phyloP scores from a whole-genome alignment of 2,888 invertebrate genomes.

The Zaprionus lineosus region DNA sequence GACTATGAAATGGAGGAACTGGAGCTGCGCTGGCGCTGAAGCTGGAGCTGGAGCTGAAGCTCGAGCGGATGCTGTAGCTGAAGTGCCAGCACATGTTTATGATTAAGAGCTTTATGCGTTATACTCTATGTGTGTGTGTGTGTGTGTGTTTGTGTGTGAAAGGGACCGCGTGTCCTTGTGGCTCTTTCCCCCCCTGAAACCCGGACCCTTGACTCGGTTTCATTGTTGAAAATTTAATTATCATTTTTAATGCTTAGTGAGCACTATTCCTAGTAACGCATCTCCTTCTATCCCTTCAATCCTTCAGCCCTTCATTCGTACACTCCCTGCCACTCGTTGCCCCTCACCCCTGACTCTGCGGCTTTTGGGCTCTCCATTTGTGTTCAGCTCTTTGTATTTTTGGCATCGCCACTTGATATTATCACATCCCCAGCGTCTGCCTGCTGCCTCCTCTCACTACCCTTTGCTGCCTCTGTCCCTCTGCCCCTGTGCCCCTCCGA shows the following conservation, averaged over 20 bases:
- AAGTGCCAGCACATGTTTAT: slow-evolving; percentile 78
- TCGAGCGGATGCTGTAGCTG: no score
- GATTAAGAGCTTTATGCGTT: slow-evolving; percentile 71
- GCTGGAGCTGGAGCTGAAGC: slow-evolving; percentile 32
- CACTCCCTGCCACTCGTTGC: not conserved
- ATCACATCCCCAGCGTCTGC: slow-evolving; percentile 45
- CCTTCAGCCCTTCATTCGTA: not conserved
- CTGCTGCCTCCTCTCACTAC: slow-evolving; percentile 14
- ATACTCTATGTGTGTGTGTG: no score
- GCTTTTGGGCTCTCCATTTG: slow-evolving; percentile 31
- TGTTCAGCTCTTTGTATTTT: slow-evolving; percentile 46
- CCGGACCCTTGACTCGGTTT: slow-evolving; percentile 57
- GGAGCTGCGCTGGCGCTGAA: not conserved
- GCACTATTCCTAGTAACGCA: slow-evolving; percentile 63
- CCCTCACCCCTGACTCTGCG: slow-evolving; percentile 36
- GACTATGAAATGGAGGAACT: not conserved
- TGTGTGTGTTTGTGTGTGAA: not conserved
- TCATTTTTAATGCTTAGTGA: slow-evolving; percentile 77
- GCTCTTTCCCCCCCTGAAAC: slow-evolving; percentile 7
- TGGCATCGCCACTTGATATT: slow-evolving; percentile 70
- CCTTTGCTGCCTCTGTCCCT: slow-evolving; percentile 12
- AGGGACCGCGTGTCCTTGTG: slow-evolving; percentile 45
- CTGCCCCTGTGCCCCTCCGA: not conserved
- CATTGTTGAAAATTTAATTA: slow-evolving; percentile 78
- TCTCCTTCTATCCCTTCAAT: not conserved